A percentile compares a stretch with the other conserved stretches of the same genome.
Conservation (phyloP, 2,113 vertebrate species). For the Megaceryle torquata region DNA sequence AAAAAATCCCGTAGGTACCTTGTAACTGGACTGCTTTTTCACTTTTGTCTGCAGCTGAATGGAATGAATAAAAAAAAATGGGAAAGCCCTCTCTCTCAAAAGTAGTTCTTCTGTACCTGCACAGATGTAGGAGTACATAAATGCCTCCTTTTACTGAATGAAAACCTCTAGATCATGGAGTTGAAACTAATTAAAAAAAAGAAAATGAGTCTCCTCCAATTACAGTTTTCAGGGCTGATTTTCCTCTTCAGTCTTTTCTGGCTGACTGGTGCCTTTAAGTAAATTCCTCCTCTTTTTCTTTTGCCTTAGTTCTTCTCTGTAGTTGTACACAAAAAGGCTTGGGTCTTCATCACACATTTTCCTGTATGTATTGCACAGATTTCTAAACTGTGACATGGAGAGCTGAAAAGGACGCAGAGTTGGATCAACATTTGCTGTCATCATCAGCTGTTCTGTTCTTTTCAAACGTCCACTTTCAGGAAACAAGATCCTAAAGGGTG, state of each 20-base stretch:
- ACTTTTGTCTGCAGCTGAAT: not conserved
- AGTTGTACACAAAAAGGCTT: constrained; percentile 80
- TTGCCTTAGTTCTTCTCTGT: constrained; percentile 84
- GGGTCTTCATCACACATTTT: constrained; percentile 81
- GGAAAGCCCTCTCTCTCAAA: not conserved
- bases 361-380: constrained; percentile 83
- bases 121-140: not conserved
- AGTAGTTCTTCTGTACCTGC: not conserved
- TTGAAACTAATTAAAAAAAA: not conserved
- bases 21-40: not conserved
- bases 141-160: not conserved
- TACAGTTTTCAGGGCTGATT: not conserved
- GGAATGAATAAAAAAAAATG: not conserved
- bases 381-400: constrained; percentile 82
- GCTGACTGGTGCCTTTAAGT: not conserved
- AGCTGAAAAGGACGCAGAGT: constrained; percentile 84
- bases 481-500: constrained; percentile 85
- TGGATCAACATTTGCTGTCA: constrained; percentile 86
- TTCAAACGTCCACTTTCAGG: constrained; percentile 80
- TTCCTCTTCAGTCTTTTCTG: not conserved
- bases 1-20: not conserved
- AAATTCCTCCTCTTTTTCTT: constrained; percentile 54
- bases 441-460: constrained; percentile 81
- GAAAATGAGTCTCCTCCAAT: not conserved
- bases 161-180: not conserved